phyloP scores from a whole-genome alignment of 1,140 invertebrate species.

The Calephelis virginiensis region DNA sequence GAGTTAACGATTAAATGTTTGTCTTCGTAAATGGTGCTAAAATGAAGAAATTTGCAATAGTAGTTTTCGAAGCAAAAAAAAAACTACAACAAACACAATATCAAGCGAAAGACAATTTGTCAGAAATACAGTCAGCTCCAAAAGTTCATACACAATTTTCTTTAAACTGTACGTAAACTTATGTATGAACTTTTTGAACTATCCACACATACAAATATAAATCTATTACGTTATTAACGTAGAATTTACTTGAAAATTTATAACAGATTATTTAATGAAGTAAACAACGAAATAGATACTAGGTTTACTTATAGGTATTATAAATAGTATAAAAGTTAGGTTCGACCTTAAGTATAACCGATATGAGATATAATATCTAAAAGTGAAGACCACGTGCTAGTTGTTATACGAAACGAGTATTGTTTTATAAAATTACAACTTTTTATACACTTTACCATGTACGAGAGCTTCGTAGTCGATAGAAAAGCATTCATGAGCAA shows the following conservation, averaged over 20 bases:
- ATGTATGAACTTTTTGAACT: too few relatives aligned
- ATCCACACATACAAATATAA: background rate
- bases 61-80: too few relatives aligned
- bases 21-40: too few relatives aligned
- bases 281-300: background rate
- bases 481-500: too few relatives aligned
- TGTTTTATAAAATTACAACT: background rate
- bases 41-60: too few relatives aligned
- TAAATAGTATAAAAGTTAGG: constrained; percentile 9
- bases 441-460: background rate
- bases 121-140: background rate
- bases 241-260: background rate
- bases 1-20: too few relatives aligned
- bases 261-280: background rate
- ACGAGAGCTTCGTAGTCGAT: background rate
- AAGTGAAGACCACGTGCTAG: constrained; percentile 1
- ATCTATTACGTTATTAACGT: background rate
- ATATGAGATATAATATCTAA: background rate
- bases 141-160: too few relatives aligned
- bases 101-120: constrained; percentile 2
- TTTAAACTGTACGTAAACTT: too few relatives aligned
- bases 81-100: background rate
- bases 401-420: background rate
- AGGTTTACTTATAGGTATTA: constrained; percentile 12
- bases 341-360: constrained; percentile 4